phyloP scores from a whole-genome alignment of 2,797 vertebrate genomes.

The Enteromius afrohamiltoni region DNA sequence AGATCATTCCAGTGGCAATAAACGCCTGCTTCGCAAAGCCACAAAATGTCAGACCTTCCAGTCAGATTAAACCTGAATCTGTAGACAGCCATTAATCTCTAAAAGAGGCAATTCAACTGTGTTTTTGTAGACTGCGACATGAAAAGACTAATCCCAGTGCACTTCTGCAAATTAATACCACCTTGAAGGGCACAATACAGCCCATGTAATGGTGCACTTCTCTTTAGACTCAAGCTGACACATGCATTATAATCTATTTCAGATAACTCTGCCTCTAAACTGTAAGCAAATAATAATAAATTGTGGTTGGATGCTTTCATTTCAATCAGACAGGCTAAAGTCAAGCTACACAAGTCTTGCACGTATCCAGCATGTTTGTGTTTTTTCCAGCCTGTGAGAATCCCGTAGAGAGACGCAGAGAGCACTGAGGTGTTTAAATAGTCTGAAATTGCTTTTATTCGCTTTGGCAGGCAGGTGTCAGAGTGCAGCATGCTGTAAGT shows the following conservation, averaged over 20 bases:
- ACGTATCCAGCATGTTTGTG: background rate
- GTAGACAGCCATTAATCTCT: conserved; percentile 71
- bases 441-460: conserved; percentile 78
- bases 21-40: conserved; percentile 72
- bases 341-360: background rate
- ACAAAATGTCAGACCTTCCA: conserved; percentile 70
- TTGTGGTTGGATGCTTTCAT: background rate
- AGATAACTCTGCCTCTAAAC: background rate
- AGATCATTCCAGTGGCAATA: conserved; percentile 67
- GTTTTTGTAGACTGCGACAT: conserved; percentile 73
- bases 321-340: background rate
- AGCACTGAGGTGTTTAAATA: conserved; percentile 70
- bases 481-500: conserved; percentile 76
- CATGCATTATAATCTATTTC: background rate
- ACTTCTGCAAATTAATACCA: conserved; percentile 70
- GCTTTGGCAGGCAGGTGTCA: conserved; percentile 76
- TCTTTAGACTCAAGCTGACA: background rate
- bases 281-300: background rate
- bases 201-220: background rate
- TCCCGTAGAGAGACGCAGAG: conserved; percentile 41
- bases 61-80: conserved; percentile 65
- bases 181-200: background rate
- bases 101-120: conserved; percentile 74
- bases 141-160: conserved; percentile 72
- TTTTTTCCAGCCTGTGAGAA: background rate